Percentiles rank a stretch among this genome's conserved stretches.
phyloP scores from a whole-genome alignment of 2,888 invertebrate genomes.

The Deroplatys truncata region DNA sequence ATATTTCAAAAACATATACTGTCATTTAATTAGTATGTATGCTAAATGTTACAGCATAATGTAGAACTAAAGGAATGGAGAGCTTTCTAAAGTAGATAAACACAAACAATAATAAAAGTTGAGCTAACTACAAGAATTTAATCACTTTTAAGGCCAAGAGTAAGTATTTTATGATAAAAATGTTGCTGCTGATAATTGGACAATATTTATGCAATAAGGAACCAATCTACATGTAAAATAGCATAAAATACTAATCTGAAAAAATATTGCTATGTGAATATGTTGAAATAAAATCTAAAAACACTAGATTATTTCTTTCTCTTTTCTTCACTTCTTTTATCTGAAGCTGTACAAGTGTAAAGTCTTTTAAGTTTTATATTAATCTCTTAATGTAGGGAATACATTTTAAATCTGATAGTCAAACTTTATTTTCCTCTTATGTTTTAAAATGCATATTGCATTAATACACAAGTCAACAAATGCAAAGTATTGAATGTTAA shows the following conservation, averaged over 20 bases:
- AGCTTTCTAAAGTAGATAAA: neutral
- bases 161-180: constrained; percentile 14
- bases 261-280: neutral
- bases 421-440: too few relatives aligned
- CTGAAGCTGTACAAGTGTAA: neutral
- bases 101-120: neutral
- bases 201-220: constrained; percentile 1
- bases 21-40: neutral
- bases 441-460: too few relatives aligned
- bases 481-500: too few relatives aligned
- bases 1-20: neutral
- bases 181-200: neutral
- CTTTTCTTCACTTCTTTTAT: neutral
- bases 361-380: too few relatives aligned
- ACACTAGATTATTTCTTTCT: neutral
- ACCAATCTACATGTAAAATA: neutral
- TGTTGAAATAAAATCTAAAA: neutral
- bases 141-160: constrained; percentile 13
- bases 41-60: neutral
- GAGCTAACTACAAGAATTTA: neutral
- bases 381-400: too few relatives aligned
- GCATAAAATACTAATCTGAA: neutral
- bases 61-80: neutral
- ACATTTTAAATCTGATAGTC: too few relatives aligned
- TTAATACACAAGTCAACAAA: too few relatives aligned